Evolutionary conservation across 1,140 invertebrate genomes (phyloP).

Genomic region (Arctopsyche grandis): DNA sequence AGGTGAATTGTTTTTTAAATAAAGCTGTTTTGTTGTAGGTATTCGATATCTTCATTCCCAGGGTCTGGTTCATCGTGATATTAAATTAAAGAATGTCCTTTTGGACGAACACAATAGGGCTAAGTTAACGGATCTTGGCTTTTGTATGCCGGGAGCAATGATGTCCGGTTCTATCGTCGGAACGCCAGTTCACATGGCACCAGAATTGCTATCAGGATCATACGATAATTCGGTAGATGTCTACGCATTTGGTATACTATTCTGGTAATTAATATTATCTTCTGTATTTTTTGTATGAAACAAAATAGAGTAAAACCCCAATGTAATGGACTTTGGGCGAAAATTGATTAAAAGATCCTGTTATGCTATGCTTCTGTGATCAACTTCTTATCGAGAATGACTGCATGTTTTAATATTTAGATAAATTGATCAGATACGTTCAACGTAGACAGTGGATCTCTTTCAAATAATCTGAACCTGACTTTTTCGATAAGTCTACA

Average conservation of each 20-base stretch:
- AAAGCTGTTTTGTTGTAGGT: conserved; percentile 58
- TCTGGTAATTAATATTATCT: conserved; percentile 70
- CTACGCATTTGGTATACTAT: conserved; percentile 91
- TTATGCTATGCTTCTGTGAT: no score
- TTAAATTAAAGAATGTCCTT: conserved; percentile 91
- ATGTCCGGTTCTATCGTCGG: conserved; percentile 89
- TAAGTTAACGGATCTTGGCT: conserved; percentile 89
- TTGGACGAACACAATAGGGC: conserved; percentile 80
- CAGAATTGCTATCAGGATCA: conserved; percentile 82
- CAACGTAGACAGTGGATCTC: no score
- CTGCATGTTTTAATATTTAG: no score
- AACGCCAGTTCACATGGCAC: conserved; percentile 93
- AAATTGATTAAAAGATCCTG: neutral
- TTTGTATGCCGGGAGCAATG: conserved; percentile 92
- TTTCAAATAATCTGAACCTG: no score
- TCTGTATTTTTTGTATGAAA: neutral
- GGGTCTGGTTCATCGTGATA: conserved; percentile 89
- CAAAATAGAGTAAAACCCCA: neutral
- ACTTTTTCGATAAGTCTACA: no score
- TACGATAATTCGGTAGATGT: conserved; percentile 91
- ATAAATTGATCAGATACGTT: no score
- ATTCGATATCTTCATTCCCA: conserved; percentile 90
- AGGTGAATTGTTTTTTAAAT: neutral
- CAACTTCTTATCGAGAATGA: no score
- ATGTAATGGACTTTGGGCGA: no score